A percentile compares a stretch with the other conserved stretches of the same genome.
Conservation (phyloP, 2,888 invertebrate species). For the Scaptomyza caliginosa region DNA sequence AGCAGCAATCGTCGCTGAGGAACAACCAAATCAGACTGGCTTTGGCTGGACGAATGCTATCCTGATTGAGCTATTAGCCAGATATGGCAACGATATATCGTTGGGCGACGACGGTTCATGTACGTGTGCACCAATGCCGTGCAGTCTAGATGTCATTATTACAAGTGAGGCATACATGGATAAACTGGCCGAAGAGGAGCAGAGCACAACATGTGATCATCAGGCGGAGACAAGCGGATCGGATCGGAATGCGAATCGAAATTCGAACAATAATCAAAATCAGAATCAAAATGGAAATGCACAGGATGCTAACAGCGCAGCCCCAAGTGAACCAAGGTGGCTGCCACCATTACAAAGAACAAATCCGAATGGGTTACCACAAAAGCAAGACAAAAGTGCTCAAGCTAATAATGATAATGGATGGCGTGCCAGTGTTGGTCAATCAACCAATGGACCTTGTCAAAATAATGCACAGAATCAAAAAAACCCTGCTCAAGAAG, state of each 20-base stretch:
- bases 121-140: neutral
- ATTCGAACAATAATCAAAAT: too few relatives aligned
- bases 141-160: constrained; percentile 12
- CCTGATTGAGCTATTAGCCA: constrained; percentile 90
- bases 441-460: too few relatives aligned
- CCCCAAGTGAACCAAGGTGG: constrained; percentile 9
- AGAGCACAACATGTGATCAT: neutral
- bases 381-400: neutral
- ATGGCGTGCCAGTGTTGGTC: too few relatives aligned
- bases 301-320: neutral
- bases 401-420: neutral
- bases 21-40: constrained; percentile 93
- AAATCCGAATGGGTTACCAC: neutral
- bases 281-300: neutral
- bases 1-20: constrained; percentile 91
- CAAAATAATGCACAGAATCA: too few relatives aligned
- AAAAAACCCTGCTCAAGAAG: too few relatives aligned
- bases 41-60: constrained; percentile 98
- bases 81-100: constrained; percentile 86
- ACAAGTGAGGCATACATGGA: constrained; percentile 29
- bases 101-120: neutral
- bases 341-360: neutral
- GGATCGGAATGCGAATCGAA: too few relatives aligned
- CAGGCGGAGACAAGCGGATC: too few relatives aligned
- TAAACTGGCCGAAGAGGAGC: neutral